Percentiles rank a stretch among this genome's conserved stretches.
phyloP scores from a whole-genome alignment of 1,140 invertebrate species.

The Drosophila eugracilis region DNA sequence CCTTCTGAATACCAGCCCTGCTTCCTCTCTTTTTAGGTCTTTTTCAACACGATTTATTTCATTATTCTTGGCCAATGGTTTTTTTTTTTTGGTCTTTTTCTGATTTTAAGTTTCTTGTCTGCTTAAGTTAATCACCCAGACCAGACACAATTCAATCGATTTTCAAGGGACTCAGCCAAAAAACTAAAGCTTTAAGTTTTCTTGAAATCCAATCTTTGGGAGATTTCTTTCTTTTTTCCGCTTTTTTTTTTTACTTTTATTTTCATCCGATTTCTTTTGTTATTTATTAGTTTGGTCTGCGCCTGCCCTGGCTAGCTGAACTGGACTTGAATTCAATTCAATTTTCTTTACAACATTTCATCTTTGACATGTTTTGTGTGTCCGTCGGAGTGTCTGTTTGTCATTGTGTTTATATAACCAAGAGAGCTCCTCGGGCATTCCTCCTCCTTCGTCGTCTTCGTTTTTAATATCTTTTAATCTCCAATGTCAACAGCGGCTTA shows the following conservation, averaged over 20 bases:
- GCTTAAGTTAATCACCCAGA: conserved; percentile 71
- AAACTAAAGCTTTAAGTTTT: conserved; percentile 58
- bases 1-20: no score
- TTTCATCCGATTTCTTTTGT: conserved; percentile 42
- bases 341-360: conserved; percentile 82
- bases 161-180: conserved; percentile 31
- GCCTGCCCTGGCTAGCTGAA: no score
- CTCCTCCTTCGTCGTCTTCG: conserved; percentile 65
- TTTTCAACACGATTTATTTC: conserved; percentile 83
- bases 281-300: conserved; percentile 76
- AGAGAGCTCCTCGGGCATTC: conserved; percentile 31
- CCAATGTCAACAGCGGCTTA: conserved; percentile 83
- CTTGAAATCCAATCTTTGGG: conserved; percentile 46
- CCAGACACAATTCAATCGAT: conserved; percentile 82
- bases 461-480: conserved; percentile 84
- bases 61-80: conserved; percentile 58
- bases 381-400: conserved; percentile 38
- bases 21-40: conserved; percentile 27
- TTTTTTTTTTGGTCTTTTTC: conserved; percentile 6
- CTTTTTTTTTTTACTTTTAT: conserved; percentile 40
- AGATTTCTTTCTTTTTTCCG: conserved; percentile 10
- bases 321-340: conserved; percentile 78
- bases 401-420: conserved; percentile 69
- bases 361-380: conserved; percentile 81
- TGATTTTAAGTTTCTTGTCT: conserved; percentile 54